Conservation (phyloP, 2,888 invertebrate genomes). For the Apodemia hepburni region DNA sequence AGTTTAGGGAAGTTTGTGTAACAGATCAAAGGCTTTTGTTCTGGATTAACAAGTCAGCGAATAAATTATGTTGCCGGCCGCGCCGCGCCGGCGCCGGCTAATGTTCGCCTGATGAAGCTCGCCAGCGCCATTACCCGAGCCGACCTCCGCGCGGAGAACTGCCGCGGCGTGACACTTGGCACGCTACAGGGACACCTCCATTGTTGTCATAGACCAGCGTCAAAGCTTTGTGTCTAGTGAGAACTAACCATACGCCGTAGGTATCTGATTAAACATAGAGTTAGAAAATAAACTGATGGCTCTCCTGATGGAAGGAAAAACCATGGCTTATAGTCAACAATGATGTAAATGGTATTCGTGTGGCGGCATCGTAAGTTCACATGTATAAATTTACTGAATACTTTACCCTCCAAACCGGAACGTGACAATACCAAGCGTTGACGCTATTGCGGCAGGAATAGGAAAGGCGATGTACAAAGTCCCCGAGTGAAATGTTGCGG, state of each 20-base stretch:
- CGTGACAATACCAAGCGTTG: too few species aligned
- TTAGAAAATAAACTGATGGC: too few species aligned
- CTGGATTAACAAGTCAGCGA: slow-evolving; percentile 51
- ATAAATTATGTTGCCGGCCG: slow-evolving; percentile 32
- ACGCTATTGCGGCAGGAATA: too few species aligned
- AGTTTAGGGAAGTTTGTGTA: slow-evolving; percentile 43
- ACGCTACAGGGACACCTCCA: not conserved
- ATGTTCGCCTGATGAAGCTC: not conserved
- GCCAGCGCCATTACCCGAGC: not conserved
- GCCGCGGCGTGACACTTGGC: not conserved
- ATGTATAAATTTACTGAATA: too few species aligned
- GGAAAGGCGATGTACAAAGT: too few species aligned
- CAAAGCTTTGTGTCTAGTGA: not conserved
- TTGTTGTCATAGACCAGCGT: not conserved
- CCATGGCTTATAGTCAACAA: too few species aligned
- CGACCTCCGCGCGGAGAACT: not conserved
- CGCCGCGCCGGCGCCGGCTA: slow-evolving; percentile 21
- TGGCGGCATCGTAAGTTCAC: too few species aligned
- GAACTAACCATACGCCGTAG: not conserved
- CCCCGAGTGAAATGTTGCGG: too few species aligned
- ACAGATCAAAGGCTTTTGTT: slow-evolving; percentile 62
- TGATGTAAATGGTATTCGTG: too few species aligned
- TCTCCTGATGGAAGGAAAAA: too few species aligned
- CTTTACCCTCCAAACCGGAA: too few species aligned
- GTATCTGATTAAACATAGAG: too few species aligned